phyloP scores from a whole-genome alignment of 2,797 vertebrate species.

The Myripristis jacobus region DNA sequence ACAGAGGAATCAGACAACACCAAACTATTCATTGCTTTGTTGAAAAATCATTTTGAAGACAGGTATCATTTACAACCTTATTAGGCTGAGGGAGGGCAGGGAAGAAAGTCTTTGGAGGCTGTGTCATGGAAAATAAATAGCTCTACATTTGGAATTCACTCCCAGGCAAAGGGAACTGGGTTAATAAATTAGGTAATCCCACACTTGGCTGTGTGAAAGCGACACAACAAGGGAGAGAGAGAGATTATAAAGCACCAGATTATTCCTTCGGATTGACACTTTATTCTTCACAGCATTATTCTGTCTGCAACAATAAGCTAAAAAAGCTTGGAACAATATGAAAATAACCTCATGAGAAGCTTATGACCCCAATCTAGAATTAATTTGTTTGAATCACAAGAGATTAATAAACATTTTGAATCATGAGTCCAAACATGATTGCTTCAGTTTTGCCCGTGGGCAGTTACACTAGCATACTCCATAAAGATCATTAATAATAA shows the following conservation, averaged over 20 bases:
- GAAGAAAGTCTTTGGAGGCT: constrained; percentile 8
- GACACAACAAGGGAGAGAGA: neutral
- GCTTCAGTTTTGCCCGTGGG: constrained; percentile 52
- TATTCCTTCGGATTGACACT: constrained; percentile 63
- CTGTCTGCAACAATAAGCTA: constrained; percentile 75
- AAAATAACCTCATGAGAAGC: constrained; percentile 76
- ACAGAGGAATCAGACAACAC: neutral
- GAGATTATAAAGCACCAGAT: neutral
- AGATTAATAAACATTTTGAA: constrained; percentile 53
- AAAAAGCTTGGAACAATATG: constrained; percentile 75
- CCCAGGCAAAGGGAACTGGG: neutral
- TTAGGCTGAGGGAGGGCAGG: neutral
- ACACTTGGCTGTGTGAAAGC: neutral
- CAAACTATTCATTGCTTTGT: neutral
- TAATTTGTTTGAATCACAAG: constrained; percentile 68
- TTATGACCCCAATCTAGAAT: constrained; percentile 60
- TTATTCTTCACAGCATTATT: constrained; percentile 83
- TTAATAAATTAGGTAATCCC: constrained; percentile 19
- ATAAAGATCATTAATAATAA: constrained; percentile 56
- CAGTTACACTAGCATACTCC: constrained; percentile 50
- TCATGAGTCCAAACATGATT: constrained; percentile 56
- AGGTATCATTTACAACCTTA: neutral
- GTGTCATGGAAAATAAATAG: constrained; percentile 45
- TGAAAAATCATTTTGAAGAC: neutral
- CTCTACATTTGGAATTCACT: constrained; percentile 12